Base-by-base conservation (phyloP, 2,113 vertebrate species). In the Fulica atra region DNA sequence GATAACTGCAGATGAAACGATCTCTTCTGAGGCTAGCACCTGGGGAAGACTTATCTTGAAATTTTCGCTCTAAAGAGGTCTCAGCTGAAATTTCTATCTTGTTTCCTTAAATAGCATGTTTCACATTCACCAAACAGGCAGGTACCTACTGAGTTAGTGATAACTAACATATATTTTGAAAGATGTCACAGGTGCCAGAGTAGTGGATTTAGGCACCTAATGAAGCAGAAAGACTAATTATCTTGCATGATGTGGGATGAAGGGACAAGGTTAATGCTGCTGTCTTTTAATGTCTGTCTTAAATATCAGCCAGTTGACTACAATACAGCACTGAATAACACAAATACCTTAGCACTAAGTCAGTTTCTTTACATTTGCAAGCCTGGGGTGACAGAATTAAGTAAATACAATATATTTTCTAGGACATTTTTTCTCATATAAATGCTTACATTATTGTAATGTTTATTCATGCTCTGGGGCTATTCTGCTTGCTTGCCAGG, bases 341-440 rank as follows among this genome's bases (percentile, higher is more conserved):
- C 69, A 95, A 93, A 88, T 96, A 79, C 81, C 36, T 95, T 76
- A 23, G 17, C 31, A 35, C 19, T 81, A 66, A 88, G 56, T 73
- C 64, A 81, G 42, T 90, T 82, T 50, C 50, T 88, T 88, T 84
- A 70, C 36, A 60, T 95, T 86, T 94, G 23, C 64, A 93, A 71
- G 89, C 88, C 93, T 20, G 36, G 8, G 63, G 86, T 88, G 82
- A 90, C 64, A 81, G 29, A 51, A 86, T 63, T 86, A 92, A 88
- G 42, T 69, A 94, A 96, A 86, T 83, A 56, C 9, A 65, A 88
- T 93, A 53, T 64, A 88, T 96, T 94, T 96, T 80, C 64, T 51
- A 24, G 16, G 85, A 81, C 25, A 65, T 84, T 92, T 93, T 91
- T 93, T 95, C 48, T 91, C n/a, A 74, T 71, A 76, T 50, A 93